These are phyloP conservation scores for Haemorhous mexicanus DNA, from an alignment of 2,113 vertebrate species.

Conservation along the genomic window DNA sequence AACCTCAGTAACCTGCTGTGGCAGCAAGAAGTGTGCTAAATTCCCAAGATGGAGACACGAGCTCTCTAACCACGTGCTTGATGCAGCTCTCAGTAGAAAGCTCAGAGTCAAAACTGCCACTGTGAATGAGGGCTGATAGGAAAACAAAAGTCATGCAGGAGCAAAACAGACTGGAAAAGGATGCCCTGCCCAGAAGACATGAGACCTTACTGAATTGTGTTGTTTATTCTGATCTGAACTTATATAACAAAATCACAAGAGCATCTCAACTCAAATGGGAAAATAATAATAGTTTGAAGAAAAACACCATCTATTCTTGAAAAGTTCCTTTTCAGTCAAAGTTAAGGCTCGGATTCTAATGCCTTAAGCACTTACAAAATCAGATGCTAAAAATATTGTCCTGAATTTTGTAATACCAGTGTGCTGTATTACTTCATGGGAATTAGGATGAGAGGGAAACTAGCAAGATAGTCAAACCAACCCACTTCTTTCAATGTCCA, in stretches of 20 bases:
- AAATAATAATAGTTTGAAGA: neutral
- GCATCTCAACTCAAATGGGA: neutral
- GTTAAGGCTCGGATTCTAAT: neutral
- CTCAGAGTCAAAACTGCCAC: neutral
- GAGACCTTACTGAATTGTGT: neutral
- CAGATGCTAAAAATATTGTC: neutral
- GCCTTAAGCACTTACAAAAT: neutral
- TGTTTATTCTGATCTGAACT: neutral
- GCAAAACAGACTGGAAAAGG: neutral
- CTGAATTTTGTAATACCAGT: neutral
- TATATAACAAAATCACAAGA: neutral
- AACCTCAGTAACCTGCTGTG: neutral
- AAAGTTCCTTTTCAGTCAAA: neutral
- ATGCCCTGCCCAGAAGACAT: neutral
- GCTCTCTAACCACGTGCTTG: neutral
- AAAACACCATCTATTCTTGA: neutral
- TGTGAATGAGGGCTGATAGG: neutral
- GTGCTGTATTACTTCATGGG: neutral
- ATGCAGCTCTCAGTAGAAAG: neutral
- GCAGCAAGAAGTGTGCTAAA: neutral
- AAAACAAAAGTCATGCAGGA: neutral
- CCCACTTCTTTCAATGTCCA: neutral
- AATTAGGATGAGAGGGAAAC: neutral
- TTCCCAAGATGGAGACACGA: neutral
- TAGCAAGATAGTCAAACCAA: neutral